Evolutionary conservation across 2,797 vertebrate genomes (phyloP).

Genomic region (Neomorphus geoffroyi): DNA sequence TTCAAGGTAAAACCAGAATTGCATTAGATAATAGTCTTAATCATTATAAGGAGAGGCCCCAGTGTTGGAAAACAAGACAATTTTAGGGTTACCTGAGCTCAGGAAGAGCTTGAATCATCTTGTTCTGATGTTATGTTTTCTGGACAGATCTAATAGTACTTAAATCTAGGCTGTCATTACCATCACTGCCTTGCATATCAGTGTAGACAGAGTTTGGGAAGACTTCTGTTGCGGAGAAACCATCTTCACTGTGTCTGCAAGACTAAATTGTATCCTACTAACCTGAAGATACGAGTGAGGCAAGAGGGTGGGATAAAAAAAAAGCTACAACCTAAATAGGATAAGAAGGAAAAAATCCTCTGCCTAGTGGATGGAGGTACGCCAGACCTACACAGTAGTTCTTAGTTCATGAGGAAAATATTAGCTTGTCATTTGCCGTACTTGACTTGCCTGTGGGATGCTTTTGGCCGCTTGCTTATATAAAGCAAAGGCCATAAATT

Average conservation of each 20-base stretch:
- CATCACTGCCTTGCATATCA: background rate
- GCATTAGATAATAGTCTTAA: no score
- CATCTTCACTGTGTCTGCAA: background rate
- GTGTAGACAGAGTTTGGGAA: background rate
- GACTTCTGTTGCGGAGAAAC: background rate
- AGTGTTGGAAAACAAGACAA: background rate
- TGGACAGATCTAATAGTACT: background rate
- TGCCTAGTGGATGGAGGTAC: background rate
- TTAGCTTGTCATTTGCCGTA: accelerated
- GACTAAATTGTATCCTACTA: background rate
- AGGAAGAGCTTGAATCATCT: background rate
- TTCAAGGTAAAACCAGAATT: no score
- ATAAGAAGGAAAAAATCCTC: background rate
- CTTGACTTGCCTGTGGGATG: background rate
- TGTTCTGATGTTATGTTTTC: background rate
- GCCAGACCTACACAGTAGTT: background rate
- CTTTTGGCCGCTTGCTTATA: background rate
- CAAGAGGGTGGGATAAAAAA: background rate
- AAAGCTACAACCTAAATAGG: background rate
- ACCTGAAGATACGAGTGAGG: background rate
- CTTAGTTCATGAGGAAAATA: background rate
- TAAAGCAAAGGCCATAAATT: background rate
- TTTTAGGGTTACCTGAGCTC: background rate
- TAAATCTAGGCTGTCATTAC: background rate
- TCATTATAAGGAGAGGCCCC: background rate